A percentile compares a stretch with the other conserved stretches of the same genome.
phyloP scores from a whole-genome alignment of 2,797 vertebrate species.

The Okamejei kenojei region DNA sequence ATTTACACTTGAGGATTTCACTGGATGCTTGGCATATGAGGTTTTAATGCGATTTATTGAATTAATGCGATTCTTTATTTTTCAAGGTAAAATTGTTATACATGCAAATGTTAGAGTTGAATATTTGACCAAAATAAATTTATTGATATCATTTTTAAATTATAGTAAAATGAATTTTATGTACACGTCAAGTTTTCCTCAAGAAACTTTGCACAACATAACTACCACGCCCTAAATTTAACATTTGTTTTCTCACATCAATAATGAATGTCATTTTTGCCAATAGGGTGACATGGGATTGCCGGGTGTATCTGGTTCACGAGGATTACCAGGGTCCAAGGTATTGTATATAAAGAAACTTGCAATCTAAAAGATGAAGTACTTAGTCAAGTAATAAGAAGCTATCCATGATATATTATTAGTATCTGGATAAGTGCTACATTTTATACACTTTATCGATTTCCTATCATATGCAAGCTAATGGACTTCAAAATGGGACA shows the following conservation, averaged over 20 bases:
- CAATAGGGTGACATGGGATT: conserved; percentile 75
- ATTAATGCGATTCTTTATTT: not conserved
- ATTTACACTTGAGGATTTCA: not conserved
- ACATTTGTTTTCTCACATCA: not conserved
- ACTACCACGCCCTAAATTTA: not conserved
- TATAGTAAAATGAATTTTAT: not conserved
- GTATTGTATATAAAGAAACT: conserved; percentile 52
- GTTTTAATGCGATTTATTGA: not conserved
- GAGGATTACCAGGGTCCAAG: conserved; percentile 73
- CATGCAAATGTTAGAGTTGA: not conserved
- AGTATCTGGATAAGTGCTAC: too few species aligned
- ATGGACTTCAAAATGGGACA: not conserved
- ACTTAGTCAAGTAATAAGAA: not conserved
- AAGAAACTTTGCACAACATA: not conserved
- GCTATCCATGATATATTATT: not conserved
- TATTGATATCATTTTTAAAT: not conserved
- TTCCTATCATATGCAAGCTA: not conserved
- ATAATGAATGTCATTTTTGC: not conserved
- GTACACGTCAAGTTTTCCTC: not conserved
- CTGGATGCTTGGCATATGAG: not conserved
- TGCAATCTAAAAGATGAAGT: not conserved
- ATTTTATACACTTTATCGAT: not conserved
- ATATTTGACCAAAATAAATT: not conserved
- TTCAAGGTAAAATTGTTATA: not conserved
- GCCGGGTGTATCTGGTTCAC: conserved; percentile 65